These are phyloP conservation scores for Bombus cullumanus DNA, from an alignment of 1,140 invertebrate species.

Conservation along the genomic window DNA sequence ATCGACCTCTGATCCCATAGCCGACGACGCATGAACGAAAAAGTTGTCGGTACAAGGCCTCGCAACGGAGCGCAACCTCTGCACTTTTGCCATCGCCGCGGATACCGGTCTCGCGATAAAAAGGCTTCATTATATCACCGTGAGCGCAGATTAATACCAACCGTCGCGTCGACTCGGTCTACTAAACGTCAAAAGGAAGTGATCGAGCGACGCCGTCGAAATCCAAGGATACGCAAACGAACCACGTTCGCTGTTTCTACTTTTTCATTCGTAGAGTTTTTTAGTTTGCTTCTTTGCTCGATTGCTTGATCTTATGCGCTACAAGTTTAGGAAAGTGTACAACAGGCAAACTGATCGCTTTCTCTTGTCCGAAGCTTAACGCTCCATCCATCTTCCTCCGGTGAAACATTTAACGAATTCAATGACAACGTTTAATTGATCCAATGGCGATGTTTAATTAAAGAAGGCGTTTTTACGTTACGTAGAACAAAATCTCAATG, in stretches of 20 bases:
- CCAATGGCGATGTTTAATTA: no score
- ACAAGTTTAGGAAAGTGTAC: no score
- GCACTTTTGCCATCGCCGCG: conserved; percentile 54
- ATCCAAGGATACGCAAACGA: neutral
- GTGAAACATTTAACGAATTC: no score
- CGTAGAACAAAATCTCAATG: neutral
- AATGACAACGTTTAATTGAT: no score
- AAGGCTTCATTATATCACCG: conserved; percentile 56
- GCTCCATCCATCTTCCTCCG: no score
- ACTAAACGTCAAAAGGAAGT: conserved; percentile 29
- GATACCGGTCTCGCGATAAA: conserved; percentile 58
- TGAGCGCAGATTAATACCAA: neutral
- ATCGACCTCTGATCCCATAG: conserved; percentile 62
- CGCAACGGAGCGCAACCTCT: conserved; percentile 56
- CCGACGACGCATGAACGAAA: conserved; percentile 61
- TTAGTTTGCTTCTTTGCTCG: neutral
- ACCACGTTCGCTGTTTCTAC: neutral
- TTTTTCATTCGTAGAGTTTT: neutral
- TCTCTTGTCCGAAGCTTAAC: no score
- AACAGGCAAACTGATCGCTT: no score
- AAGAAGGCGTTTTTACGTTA: no score
- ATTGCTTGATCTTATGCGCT: no score
- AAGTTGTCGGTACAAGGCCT: conserved; percentile 52
- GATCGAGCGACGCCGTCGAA: neutral
- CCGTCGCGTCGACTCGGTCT: neutral